Evolutionary conservation across 1,140 invertebrate genomes (phyloP).

Genomic region (Drosophila athabasca): DNA sequence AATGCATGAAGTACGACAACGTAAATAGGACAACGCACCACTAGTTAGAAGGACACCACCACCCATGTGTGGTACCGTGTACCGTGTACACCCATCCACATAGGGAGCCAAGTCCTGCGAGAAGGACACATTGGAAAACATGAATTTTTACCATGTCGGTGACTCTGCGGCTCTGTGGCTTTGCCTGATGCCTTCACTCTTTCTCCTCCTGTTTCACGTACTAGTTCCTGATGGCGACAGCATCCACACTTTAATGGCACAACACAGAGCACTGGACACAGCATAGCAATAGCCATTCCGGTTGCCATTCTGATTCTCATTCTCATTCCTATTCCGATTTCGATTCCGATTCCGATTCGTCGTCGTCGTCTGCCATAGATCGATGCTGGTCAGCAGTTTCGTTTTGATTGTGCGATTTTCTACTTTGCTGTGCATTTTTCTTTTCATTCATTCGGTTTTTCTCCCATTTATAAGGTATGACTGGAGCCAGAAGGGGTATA

Average conservation of each 20-base stretch:
- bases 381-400: conserved; percentile 77
- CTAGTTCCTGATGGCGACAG: conserved; percentile 33
- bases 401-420: conserved; percentile 77
- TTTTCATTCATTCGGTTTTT: conserved; percentile 25
- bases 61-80: not conserved
- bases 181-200: conserved; percentile 17
- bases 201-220: not conserved
- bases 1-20: conserved; percentile 74
- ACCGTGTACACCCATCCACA: conserved; percentile 3
- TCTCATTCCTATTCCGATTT: conserved; percentile 36
- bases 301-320: conserved; percentile 28
- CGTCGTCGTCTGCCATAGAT: conserved; percentile 29
- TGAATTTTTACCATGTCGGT: conserved; percentile 66
- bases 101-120: conserved; percentile 16
- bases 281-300: conserved; percentile 19
- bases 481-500: not conserved
- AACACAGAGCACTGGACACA: no score
- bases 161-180: conserved; percentile 50
- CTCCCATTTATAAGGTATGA: conserved; percentile 14
- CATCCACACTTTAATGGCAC: conserved; percentile 63
- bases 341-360: conserved; percentile 32
- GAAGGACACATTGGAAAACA: conserved; percentile 67
- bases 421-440: conserved; percentile 68
- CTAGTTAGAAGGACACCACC: conserved; percentile 48
- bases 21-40: conserved; percentile 66